Conservation (phyloP, 2,888 invertebrate genomes). For the Mythimna lalbum region DNA sequence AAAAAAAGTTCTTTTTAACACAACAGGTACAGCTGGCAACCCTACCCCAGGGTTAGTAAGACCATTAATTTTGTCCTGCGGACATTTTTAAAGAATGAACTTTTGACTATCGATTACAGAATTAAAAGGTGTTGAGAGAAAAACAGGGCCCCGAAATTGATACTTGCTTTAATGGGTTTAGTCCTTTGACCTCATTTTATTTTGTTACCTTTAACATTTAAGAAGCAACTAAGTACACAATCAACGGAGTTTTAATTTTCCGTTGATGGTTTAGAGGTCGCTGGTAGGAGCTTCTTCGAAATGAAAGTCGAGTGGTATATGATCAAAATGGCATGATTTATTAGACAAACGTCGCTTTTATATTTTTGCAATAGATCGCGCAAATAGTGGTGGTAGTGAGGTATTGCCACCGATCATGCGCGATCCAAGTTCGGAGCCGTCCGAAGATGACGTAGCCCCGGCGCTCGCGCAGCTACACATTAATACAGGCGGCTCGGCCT, state of each 20-base stretch:
- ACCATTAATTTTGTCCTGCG: slow-evolving; percentile 49
- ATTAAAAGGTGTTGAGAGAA: slow-evolving; percentile 49
- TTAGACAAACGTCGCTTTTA: too few species aligned
- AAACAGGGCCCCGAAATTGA: slow-evolving; percentile 48
- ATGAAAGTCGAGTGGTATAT: too few species aligned
- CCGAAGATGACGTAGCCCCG: too few species aligned
- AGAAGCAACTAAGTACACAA: not conserved
- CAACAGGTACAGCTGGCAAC: slow-evolving; percentile 17
- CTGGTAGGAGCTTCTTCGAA: too few species aligned
- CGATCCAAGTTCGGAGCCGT: too few species aligned
- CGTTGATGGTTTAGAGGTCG: too few species aligned
- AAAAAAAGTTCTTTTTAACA: not conserved
- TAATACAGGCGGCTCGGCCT: too few species aligned
- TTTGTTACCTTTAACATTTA: slow-evolving; percentile 16
- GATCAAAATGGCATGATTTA: too few species aligned
- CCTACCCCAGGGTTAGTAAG: slow-evolving; percentile 31
- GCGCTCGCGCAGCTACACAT: too few species aligned
- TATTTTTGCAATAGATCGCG: too few species aligned
- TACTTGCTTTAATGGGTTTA: slow-evolving; percentile 49
- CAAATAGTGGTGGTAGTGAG: too few species aligned
- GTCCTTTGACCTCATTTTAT: slow-evolving; percentile 23
- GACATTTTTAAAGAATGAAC: slow-evolving; percentile 55
- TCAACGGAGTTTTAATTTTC: not conserved
- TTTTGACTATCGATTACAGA: slow-evolving; percentile 57
- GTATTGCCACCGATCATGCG: too few species aligned